Base-by-base conservation (phyloP, 2,888 invertebrate genomes). In the Nasonia oneida region DNA sequence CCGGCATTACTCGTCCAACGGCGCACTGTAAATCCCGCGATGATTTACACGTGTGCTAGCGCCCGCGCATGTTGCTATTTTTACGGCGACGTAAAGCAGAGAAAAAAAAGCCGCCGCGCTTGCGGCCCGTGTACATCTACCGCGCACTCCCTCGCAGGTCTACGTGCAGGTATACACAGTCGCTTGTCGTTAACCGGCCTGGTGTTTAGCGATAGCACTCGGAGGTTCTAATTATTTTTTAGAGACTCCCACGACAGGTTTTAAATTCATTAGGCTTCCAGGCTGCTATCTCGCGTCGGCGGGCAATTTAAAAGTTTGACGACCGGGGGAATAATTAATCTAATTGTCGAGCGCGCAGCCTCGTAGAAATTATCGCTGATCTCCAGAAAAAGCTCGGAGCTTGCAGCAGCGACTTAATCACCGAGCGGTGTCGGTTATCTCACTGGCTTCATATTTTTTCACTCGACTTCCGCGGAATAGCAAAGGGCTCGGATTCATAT, bases 61-160 rank as follows among this genome's bases (percentile, higher is more conserved):
- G 33, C 6, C 47, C 53, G 18, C 18, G 14, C 23, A n/a, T 23
- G 57, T 33, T 50, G 50, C 77, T 64, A 71, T 37, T 80, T 80
- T 80, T 71, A 71, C 80, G 80, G 53, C 33, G 53, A n/a, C 70
- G n/a, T 80, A 80, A 79, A 79, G 64, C 12, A 70, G 23, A 70
- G 50, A 79, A 53, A 47, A 70, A 79, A 79, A 79, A 47, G 29
- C 29, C 42, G 50, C 47, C 47, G 2, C 10, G 47, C 47, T 12
- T 47, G 12, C 47, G 47, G 47, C 47, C 1, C 29, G 29, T 42
- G 29, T 67, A 29, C 29, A 64, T 10, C 18, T n/a, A n/a, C 14
- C 18, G 6, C 29, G 14, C 67, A 12, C 67, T 3, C 23, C 10
- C 33, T 8, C 2, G 10, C 8, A 67, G 33, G 33, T 67, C 5